These are phyloP conservation scores for Enteromius fasciolatus DNA, from an alignment of 2,797 vertebrate species.

Conservation along the genomic window DNA sequence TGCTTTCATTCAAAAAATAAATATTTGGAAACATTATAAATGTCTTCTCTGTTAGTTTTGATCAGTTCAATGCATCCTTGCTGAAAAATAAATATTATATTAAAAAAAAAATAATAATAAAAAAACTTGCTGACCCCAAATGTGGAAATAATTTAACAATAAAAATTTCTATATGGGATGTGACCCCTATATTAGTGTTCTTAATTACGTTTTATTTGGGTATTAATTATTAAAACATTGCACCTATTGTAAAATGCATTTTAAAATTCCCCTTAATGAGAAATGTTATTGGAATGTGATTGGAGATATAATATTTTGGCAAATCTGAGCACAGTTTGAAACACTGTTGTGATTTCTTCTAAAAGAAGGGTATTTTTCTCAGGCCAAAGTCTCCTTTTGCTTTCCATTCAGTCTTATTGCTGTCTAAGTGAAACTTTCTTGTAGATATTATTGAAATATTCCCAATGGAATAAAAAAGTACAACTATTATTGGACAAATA, in stretches of 20 bases:
- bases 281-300: background rate
- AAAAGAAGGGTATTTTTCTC: constrained; percentile 26
- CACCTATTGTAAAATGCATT: background rate
- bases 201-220: background rate
- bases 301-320: background rate
- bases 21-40: background rate
- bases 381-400: constrained; percentile 48
- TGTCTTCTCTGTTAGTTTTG: background rate
- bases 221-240: background rate
- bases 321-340: background rate
- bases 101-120: background rate
- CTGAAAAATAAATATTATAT: background rate
- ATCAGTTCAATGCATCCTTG: background rate
- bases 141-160: background rate
- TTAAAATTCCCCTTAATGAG: background rate
- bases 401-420: background rate
- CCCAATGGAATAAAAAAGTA: background rate
- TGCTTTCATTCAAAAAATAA: background rate
- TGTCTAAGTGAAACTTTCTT: background rate
- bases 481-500: background rate
- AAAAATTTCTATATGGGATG: background rate
- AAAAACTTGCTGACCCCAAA: background rate
- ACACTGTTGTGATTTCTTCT: background rate
- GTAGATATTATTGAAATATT: background rate
- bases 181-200: background rate